A percentile compares a stretch with the other conserved stretches of the same genome.
phyloP scores from a whole-genome alignment of 1,140 invertebrate species.

The Telenomus remus region DNA sequence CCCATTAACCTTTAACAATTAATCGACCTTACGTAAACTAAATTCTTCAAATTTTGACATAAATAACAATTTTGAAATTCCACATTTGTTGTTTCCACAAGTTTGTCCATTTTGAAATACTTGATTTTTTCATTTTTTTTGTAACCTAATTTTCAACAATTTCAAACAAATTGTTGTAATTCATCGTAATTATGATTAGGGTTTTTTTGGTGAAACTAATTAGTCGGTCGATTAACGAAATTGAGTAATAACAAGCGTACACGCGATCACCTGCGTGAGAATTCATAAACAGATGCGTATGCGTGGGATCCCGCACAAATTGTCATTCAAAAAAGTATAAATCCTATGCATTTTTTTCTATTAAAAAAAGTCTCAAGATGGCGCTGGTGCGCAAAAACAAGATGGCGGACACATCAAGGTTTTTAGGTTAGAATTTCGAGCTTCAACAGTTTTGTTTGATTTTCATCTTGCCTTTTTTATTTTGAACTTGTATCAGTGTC shows the following conservation, averaged over 20 bases:
- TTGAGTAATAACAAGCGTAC: slow-evolving; percentile 29
- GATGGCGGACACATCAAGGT: too few relatives aligned
- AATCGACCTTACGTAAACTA: too few relatives aligned
- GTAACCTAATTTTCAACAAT: not conserved
- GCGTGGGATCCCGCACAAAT: slow-evolving; percentile 1
- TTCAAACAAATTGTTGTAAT: not conserved
- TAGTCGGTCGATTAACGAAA: slow-evolving; percentile 27
- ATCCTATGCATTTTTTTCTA: not conserved
- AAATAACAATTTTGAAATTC: too few relatives aligned
- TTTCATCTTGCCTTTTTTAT: too few relatives aligned
- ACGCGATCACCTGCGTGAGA: slow-evolving; percentile 35
- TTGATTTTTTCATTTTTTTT: too few relatives aligned
- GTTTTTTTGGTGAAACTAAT: slow-evolving; percentile 26
- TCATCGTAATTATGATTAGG: not conserved
- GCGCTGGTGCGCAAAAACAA: not conserved
- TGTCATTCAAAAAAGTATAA: not conserved
- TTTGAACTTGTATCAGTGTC: too few relatives aligned
- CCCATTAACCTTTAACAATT: too few relatives aligned
- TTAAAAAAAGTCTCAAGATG: not conserved
- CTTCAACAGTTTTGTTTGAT: too few relatives aligned
- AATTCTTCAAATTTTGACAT: too few relatives aligned
- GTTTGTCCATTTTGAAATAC: too few relatives aligned
- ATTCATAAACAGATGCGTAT: slow-evolving; percentile 33
- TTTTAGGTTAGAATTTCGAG: too few relatives aligned
- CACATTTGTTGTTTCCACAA: too few relatives aligned